Base-by-base conservation (phyloP, 2,888 invertebrate species). In the Noctua janthina region DNA sequence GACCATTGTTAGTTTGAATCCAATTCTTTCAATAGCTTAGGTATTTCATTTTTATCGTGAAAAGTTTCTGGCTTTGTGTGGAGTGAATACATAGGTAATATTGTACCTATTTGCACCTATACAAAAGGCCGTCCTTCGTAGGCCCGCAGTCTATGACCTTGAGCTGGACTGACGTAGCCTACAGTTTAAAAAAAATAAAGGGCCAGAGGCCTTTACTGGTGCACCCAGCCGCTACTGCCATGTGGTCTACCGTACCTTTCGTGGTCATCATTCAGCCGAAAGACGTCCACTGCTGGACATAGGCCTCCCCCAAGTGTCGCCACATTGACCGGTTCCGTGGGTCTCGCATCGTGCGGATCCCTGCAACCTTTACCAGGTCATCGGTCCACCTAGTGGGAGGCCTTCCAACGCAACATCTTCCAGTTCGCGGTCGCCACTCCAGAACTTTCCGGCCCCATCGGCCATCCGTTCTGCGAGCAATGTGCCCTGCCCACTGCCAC, bases 11-110 rank as follows among this genome's bases (percentile, higher is more conserved):
- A 71, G 81, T 68, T 68, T 62, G 67, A 62, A 68, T 85, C 51
- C 81, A 80, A 82, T 84, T 76, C 49, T 79, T 62, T 75, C 67
- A 74, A 74, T 76, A 75, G 73, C 74, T 54, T 59, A 67, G 70
- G n/a, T 71, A 39, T 84, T 67, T 79, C 20, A 79, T 84, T 66
- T 70, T 66, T 59, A 43, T 56, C 13, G 2, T 79, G n/a, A 64
- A 59, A 79, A 84, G 11, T 78, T 56, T 67, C 51, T 23, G 70
- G 35, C n/a, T n/a, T 35, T 79, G n/a, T 56, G n/a, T 10, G 23
- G 35, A 56, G 11, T 17, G 20, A 76, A 49, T 67, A 77, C 20
- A 29, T 49, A 51, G 43, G 66, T 59, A 56, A 17, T 39, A 56
- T 66, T 66, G 15, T 83, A 64, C 8, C 35, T 64, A 56, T 46